Evolutionary conservation across 2,113 vertebrate species (phyloP).

Genomic region (Centropus unirufus): DNA sequence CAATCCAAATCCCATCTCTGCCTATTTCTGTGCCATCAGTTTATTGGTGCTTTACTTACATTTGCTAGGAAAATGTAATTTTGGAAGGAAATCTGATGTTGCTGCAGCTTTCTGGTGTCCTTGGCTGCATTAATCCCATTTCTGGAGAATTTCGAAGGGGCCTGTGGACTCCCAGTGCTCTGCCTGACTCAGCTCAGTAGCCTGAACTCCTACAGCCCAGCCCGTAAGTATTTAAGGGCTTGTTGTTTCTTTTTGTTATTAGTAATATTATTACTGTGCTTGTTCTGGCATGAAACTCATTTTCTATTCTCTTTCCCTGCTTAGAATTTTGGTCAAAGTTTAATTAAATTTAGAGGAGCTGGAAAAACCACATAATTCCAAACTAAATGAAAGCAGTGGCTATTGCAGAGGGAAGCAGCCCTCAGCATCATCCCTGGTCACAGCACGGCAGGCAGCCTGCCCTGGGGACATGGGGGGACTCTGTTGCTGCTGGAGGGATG

Average conservation of each 20-base stretch:
- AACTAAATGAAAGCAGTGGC: slow-evolving; percentile 20
- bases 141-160: neutral
- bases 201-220: neutral
- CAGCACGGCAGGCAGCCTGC: neutral
- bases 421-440: neutral
- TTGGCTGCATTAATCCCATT: rapidly evolving
- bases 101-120: neutral
- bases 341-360: slow-evolving; percentile 42
- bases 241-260: slow-evolving; percentile 3
- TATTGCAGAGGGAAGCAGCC: neutral
- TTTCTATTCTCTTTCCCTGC: neutral
- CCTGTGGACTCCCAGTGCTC: neutral
- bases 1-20: neutral
- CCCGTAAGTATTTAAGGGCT: neutral
- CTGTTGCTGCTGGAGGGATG: neutral
- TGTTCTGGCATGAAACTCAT: slow-evolving; percentile 17
- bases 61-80: neutral
- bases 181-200: neutral
- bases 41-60: rapidly evolving
- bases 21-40: neutral
- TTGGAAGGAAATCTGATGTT: neutral
- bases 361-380: slow-evolving; percentile 29
- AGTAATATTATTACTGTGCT: slow-evolving; percentile 26
- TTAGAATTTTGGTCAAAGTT: slow-evolving; percentile 48
- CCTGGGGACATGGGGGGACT: neutral